phyloP scores from a whole-genome alignment of 1,140 invertebrate genomes.

The Panagrolaimus sp. region DNA sequence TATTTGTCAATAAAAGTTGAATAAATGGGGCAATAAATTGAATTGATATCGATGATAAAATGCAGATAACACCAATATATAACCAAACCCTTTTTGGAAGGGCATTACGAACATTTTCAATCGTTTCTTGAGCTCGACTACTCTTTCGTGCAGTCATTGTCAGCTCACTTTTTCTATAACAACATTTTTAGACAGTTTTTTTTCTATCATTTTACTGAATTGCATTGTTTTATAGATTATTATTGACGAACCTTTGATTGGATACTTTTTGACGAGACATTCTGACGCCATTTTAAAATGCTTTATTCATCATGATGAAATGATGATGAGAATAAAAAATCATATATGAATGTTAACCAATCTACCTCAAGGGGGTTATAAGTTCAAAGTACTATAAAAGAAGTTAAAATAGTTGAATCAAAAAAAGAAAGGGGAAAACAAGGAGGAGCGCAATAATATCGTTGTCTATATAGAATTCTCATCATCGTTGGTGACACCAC shows the following conservation, averaged over 20 bases:
- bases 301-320: too few species aligned
- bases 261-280: not conserved
- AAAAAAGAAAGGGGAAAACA: too few species aligned
- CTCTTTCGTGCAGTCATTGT: slow-evolving; percentile 7
- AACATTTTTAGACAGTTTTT: not conserved
- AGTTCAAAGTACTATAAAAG: too few species aligned
- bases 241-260: slow-evolving; percentile 1
- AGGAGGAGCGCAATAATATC: too few species aligned
- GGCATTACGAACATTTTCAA: slow-evolving; percentile 1
- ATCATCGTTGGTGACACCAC: too few species aligned
- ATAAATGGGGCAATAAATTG: slow-evolving; percentile 13
- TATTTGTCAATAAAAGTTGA: slow-evolving; percentile 9
- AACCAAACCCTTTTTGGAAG: slow-evolving; percentile 2
- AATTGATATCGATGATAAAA: slow-evolving; percentile 12
- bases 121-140: not conserved
- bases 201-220: too few species aligned
- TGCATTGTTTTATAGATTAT: not conserved
- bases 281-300: too few species aligned
- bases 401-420: too few species aligned
- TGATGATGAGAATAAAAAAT: too few species aligned
- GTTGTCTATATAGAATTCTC: too few species aligned
- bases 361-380: too few species aligned
- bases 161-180: slow-evolving; percentile 9
- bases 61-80: slow-evolving; percentile 9
- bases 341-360: too few species aligned